These are phyloP conservation scores for Micrastur ruficollis DNA, from an alignment of 2,797 vertebrate genomes.

Conservation along the genomic window DNA sequence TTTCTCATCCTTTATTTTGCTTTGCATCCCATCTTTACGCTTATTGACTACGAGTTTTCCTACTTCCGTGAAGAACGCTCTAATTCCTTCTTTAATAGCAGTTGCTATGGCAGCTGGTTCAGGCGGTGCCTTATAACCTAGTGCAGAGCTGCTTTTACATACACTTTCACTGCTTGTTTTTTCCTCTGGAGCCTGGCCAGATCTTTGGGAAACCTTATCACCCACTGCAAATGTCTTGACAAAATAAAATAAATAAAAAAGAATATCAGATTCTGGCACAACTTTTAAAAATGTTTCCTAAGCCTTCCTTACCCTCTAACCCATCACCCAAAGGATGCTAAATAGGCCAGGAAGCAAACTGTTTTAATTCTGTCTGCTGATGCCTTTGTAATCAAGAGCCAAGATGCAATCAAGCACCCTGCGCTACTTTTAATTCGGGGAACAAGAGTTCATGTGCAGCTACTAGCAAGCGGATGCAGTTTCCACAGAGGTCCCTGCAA, in stretches of 20 bases:
- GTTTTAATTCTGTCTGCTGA: constrained; percentile 34
- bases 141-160: not conserved
- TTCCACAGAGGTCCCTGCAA: not conserved
- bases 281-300: not conserved
- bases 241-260: not conserved
- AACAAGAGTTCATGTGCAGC: constrained; percentile 34
- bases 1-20: not conserved
- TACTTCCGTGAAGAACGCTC: constrained; percentile 3
- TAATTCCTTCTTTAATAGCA: constrained; percentile 40
- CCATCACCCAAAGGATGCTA: not conserved
- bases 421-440: not conserved
- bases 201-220: not conserved
- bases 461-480: not conserved
- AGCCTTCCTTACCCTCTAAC: not conserved
- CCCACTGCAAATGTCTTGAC: not conserved
- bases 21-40: not conserved
- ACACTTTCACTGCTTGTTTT: not conserved
- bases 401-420: constrained; percentile 47
- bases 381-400: constrained; percentile 49
- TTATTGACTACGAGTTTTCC: not conserved
- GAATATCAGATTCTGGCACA: not conserved
- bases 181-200: not conserved
- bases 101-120: constrained; percentile 63
- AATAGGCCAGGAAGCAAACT: constrained; percentile 11
- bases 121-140: constrained; percentile 27